Evolutionary conservation across 1,140 invertebrate species (phyloP), one percentile per base, ranked within the genome.

Genomic region (Drosophila kepulauana): DNA sequence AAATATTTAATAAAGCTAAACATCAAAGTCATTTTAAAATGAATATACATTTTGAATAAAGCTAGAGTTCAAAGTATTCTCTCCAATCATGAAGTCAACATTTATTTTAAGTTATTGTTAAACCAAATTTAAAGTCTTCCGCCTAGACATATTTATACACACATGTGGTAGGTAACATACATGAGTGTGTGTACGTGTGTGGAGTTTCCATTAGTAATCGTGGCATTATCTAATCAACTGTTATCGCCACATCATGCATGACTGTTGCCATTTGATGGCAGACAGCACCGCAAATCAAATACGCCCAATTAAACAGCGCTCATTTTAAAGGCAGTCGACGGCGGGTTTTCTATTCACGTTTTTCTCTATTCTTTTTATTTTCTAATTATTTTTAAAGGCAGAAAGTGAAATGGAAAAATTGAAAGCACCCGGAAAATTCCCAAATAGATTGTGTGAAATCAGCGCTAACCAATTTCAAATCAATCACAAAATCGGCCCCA

Each of bases 391-490:
- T 86, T 52, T 16, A 16, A 48, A 73, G 51, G 38, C 41, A 43
- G 64, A 73, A 79, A 87, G 68, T 82, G 79, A 82, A 66, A 65
- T 52, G 72, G 16, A 52, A 46, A 74, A 41, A 52, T 49, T 15
- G 43, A 48, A 65, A 65, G 61, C 48, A 38, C 33, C 8, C 16
- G 57, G 41, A 30, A 59, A 68, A 63, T 71, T 70, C 52, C 41
- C 45, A 52, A 76, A 80, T 80, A 81, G 84, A 89, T 85, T 88
- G 84, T 81, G 85, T 89, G 81, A 88, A 88, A 88, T 88, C 85
- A 89, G 75, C 85, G 85, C 85, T 78, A 85, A 89, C 81, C 85
- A 89, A 89, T 89, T 89, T 89, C 81, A 75, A 89, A 90, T 89
- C 85, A 89, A 89, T 89, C 86, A 89, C 78, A 62, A 65, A 71